A percentile compares a stretch with the other conserved stretches of the same genome.
Evolutionary conservation across 2,113 vertebrate genomes (phyloP).

Genomic region (Bubalus kerabau): DNA sequence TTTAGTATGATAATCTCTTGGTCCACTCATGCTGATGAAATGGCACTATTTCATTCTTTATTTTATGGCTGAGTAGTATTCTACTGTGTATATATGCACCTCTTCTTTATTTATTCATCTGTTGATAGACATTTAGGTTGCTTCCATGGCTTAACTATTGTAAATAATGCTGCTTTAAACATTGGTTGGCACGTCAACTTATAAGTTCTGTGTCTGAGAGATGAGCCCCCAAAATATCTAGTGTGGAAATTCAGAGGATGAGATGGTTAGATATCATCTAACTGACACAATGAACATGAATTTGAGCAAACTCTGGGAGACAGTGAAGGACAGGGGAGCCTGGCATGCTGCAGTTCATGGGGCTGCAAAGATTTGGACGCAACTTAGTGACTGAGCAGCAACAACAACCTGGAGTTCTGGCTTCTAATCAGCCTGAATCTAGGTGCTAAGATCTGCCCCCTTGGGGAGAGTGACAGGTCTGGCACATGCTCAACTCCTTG

Average conservation of each 20-base stretch:
- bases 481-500: not conserved
- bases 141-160: not conserved
- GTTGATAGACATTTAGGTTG: not conserved
- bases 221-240: not conserved
- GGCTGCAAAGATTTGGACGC: rapidly evolving
- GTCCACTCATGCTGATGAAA: not conserved
- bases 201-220: not conserved
- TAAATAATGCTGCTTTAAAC: not conserved
- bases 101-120: not conserved
- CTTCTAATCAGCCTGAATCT: not conserved
- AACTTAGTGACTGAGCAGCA: not conserved
- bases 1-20: not conserved
- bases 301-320: not conserved
- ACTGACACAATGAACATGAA: not conserved
- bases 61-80: not conserved
- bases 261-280: not conserved
- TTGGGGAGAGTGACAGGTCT: not conserved
- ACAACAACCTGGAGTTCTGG: not conserved
- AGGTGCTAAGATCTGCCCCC: not conserved
- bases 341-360: not conserved
- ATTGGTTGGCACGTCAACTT: not conserved
- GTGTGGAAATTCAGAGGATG: not conserved
- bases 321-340: not conserved
- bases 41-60: not conserved
- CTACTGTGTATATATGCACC: not conserved